Percentiles rank a stretch among this genome's conserved stretches.
Evolutionary conservation across 2,888 invertebrate species (phyloP).

Genomic region (Leptopilina myrica): DNA sequence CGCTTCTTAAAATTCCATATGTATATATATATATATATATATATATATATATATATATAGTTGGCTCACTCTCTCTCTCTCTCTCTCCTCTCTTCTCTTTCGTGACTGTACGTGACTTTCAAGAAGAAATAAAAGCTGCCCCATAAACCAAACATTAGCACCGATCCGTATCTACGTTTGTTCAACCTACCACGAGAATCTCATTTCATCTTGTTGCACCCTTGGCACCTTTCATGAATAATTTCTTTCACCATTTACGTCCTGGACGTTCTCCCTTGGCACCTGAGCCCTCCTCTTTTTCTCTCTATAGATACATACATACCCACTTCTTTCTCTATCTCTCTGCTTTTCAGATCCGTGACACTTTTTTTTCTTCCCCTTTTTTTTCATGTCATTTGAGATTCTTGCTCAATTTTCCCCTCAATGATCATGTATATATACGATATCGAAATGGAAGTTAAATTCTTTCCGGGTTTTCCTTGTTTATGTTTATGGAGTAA

Average conservation of each 20-base stretch:
- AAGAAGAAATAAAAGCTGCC: conserved; percentile 51
- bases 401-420: not conserved
- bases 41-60: conserved; percentile 44
- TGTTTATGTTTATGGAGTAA: too few relatives aligned
- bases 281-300: conserved; percentile 17
- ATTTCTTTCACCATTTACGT: conserved; percentile 65
- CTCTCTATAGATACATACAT: not conserved
- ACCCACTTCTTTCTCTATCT: conserved; percentile 10
- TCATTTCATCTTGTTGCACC: conserved; percentile 65
- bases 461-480: not conserved
- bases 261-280: conserved; percentile 42
- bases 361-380: not conserved
- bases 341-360: conserved; percentile 18
- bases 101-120: conserved; percentile 58
- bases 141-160: conserved; percentile 65
- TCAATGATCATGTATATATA: not conserved
- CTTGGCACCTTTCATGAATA: conserved; percentile 67
- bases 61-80: conserved; percentile 18
- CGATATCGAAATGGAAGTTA: not conserved
- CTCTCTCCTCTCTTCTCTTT: not conserved
- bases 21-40: conserved; percentile 47
- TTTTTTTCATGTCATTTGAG: not conserved
- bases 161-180: conserved; percentile 63
- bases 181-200: conserved; percentile 63
- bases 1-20: conserved; percentile 55